Conservation (phyloP, 2,113 vertebrate species). For the Sander lucioperca region DNA sequence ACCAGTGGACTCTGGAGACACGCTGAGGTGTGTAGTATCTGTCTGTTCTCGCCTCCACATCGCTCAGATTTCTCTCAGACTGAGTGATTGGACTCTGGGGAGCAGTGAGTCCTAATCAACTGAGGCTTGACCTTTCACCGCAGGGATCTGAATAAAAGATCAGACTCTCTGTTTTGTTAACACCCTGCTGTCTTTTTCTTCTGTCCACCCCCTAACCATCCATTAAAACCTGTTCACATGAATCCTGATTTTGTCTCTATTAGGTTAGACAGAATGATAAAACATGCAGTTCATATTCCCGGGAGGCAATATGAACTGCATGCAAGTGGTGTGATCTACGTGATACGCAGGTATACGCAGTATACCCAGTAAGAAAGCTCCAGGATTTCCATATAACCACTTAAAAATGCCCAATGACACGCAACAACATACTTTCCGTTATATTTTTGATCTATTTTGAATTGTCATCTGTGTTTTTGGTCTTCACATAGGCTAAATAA, state of each 20-base stretch:
- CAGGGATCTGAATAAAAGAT: neutral
- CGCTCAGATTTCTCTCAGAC: slow-evolving; percentile 2
- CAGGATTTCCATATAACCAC: too few relatives aligned
- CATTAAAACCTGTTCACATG: neutral
- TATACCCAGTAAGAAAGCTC: too few relatives aligned
- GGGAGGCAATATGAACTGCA: neutral
- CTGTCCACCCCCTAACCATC: neutral
- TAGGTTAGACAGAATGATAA: neutral
- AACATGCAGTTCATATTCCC: neutral
- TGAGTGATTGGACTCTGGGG: slow-evolving; percentile 17
- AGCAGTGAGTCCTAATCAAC: neutral
- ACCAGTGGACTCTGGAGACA: neutral
- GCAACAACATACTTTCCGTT: too few relatives aligned
- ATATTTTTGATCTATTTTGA: too few relatives aligned
- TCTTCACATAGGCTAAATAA: too few relatives aligned
- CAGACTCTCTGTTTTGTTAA: neutral
- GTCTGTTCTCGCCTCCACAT: too few relatives aligned
- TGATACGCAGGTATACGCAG: too few relatives aligned
- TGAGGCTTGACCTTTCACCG: slow-evolving; percentile 4
- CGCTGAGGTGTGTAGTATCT: neutral
- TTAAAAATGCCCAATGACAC: too few relatives aligned
- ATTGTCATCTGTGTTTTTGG: too few relatives aligned
- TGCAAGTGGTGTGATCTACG: neutral
- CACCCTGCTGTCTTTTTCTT: neutral
- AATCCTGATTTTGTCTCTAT: neutral